phyloP scores from a whole-genome alignment of 1,140 invertebrate species.

The Drosophila albomicans region DNA sequence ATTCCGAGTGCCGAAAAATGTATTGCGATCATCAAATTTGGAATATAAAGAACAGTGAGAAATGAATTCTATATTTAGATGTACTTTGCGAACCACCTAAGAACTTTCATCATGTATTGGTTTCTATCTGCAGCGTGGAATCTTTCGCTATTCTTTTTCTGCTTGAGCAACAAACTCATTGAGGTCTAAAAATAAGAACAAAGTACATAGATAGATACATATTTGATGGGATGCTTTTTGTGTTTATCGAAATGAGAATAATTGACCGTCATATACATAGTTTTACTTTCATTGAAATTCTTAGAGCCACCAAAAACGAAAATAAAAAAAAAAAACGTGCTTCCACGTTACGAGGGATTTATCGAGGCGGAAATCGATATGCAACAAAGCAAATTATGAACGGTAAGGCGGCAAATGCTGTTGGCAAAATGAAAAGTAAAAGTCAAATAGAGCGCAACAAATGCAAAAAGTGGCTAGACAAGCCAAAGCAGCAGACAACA shows the following conservation, averaged over 20 bases:
- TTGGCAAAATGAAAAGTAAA: slow-evolving; percentile 77
- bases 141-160: neutral
- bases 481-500: slow-evolving; percentile 17
- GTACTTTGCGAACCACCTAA: neutral
- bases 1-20: too few relatives aligned
- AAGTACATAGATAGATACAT: too few relatives aligned
- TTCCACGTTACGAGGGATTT: slow-evolving; percentile 33
- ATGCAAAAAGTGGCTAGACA: slow-evolving; percentile 71
- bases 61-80: neutral
- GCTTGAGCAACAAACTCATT: neutral
- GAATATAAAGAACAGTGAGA: too few relatives aligned
- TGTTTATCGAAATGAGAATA: slow-evolving; percentile 1
- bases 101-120: neutral
- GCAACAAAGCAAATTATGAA: slow-evolving; percentile 34
- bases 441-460: slow-evolving; percentile 78
- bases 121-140: slow-evolving; percentile 1
- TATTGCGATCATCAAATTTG: too few relatives aligned
- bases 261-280: slow-evolving; percentile 25
- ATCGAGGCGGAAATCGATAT: slow-evolving; percentile 61
- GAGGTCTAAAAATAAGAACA: neutral
- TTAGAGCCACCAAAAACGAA: neutral
- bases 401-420: slow-evolving; percentile 32
- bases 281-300: slow-evolving; percentile 35
- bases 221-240: neutral
- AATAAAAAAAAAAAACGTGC: slow-evolving; percentile 3